A percentile compares a stretch with the other conserved stretches of the same genome.
Evolutionary conservation across 2,797 vertebrate species (phyloP).

Genomic region (Pteronotus mesoamericanus): DNA sequence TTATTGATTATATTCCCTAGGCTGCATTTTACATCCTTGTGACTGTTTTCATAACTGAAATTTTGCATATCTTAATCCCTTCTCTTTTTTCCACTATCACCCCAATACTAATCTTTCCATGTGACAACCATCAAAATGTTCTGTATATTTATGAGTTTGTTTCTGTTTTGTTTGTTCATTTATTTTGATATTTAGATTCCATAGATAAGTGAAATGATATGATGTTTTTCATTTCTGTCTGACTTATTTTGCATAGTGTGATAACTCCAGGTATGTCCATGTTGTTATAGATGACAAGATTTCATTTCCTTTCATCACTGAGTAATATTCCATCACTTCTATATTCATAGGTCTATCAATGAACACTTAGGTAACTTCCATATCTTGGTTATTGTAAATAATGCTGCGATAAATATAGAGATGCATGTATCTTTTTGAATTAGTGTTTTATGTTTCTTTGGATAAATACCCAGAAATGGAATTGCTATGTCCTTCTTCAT

Average conservation of each 20-base stretch:
- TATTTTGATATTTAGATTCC: neutral
- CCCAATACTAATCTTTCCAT: neutral
- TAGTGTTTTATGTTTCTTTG: too few relatives aligned
- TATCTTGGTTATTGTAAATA: too few relatives aligned
- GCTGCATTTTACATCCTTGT: neutral
- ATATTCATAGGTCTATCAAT: too few relatives aligned
- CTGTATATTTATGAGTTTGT: neutral
- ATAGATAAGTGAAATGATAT: neutral
- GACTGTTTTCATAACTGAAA: neutral
- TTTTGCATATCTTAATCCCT: neutral
- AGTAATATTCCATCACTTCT: neutral
- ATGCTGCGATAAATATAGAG: too few relatives aligned
- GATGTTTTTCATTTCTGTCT: neutral
- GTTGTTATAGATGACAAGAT: neutral
- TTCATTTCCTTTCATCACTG: neutral
- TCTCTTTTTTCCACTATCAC: neutral
- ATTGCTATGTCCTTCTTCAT: neutral
- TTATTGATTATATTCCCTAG: neutral
- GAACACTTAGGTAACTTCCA: too few relatives aligned
- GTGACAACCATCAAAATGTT: neutral
- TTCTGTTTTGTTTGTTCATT: neutral
- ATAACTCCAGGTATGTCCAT: neutral
- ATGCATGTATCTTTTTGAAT: too few relatives aligned
- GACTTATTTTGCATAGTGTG: neutral
- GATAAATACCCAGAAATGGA: neutral